These are phyloP conservation scores for Denticeps clupeoides DNA, from an alignment of 2,797 vertebrate species.

Conservation along the genomic window DNA sequence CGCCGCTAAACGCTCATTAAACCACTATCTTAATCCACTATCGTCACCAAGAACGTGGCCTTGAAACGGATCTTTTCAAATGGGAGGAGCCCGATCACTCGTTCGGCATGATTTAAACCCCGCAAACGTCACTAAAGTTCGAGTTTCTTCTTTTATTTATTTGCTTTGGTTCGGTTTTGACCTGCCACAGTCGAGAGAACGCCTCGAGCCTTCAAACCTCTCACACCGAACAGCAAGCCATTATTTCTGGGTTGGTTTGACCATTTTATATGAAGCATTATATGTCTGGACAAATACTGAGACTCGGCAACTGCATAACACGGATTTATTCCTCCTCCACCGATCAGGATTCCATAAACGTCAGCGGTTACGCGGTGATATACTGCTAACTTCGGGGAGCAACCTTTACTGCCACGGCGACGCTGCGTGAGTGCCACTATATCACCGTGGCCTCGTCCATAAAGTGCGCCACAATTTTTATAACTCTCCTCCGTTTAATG, in stretches of 20 bases:
- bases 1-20: no score
- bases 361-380: conserved; percentile 57
- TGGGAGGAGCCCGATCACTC: no score
- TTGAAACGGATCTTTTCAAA: no score
- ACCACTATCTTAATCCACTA: no score
- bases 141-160: no score
- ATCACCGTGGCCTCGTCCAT: conserved; percentile 45
- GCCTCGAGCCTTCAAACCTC: no score
- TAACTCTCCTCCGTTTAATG: conserved; percentile 8
- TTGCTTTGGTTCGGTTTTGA: neutral
- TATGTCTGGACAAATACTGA: conserved; percentile 54
- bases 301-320: conserved; percentile 47
- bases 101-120: no score
- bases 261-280: conserved; percentile 56
- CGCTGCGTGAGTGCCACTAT: conserved; percentile 56
- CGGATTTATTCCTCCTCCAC: conserved; percentile 21
- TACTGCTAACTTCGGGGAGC: conserved; percentile 43
- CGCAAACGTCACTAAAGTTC: no score
- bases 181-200: no score
- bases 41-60: no score
- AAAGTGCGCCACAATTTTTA: conserved; percentile 27
- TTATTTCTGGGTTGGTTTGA: conserved; percentile 32
- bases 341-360: conserved; percentile 50
- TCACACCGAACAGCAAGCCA: conserved; percentile 26
- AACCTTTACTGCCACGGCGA: conserved; percentile 48